A percentile compares a stretch with the other conserved stretches of the same genome.
These are phyloP conservation scores for Galeruca laticollis DNA, from an alignment of 2,888 invertebrate genomes.

Conservation along the genomic window DNA sequence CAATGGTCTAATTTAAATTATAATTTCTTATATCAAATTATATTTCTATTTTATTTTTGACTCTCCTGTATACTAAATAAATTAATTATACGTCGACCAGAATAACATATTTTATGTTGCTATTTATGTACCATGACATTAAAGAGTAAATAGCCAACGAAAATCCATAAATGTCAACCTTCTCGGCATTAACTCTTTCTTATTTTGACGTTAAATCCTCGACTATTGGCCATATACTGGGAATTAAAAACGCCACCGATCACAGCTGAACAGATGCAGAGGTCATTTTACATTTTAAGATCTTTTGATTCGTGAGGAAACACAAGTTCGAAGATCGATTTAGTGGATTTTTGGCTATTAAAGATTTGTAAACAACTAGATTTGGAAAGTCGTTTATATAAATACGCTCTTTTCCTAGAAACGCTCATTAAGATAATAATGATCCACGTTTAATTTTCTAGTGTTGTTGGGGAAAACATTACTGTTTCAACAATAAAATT, in stretches of 20 bases:
- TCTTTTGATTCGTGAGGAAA: constrained; percentile 5
- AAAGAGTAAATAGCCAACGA: constrained; percentile 28
- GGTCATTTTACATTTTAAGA: constrained; percentile 8
- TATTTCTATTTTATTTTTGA: background rate
- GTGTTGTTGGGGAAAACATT: background rate
- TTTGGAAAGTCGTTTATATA: constrained; percentile 3
- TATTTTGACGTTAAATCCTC: constrained; percentile 31
- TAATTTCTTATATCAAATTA: too few species aligned
- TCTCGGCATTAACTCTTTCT: constrained; percentile 29
- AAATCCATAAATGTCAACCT: constrained; percentile 33
- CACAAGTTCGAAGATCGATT: constrained; percentile 2
- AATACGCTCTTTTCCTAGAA: background rate
- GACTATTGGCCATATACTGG: constrained; percentile 20
- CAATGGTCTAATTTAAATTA: too few species aligned
- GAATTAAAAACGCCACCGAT: constrained; percentile 6
- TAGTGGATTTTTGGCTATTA: constrained; percentile 11
- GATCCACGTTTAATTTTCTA: background rate
- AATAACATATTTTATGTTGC: constrained; percentile 28
- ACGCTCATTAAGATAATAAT: background rate
- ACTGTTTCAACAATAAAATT: too few species aligned
- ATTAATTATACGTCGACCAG: background rate
- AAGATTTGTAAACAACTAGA: constrained; percentile 7
- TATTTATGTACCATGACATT: constrained; percentile 29
- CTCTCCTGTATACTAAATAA: background rate
- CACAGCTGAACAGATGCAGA: constrained; percentile 11